Evolutionary conservation across 1,140 invertebrate genomes (phyloP), one percentile per base, ranked within the genome.

Genomic region (Drosophila santomea): DNA sequence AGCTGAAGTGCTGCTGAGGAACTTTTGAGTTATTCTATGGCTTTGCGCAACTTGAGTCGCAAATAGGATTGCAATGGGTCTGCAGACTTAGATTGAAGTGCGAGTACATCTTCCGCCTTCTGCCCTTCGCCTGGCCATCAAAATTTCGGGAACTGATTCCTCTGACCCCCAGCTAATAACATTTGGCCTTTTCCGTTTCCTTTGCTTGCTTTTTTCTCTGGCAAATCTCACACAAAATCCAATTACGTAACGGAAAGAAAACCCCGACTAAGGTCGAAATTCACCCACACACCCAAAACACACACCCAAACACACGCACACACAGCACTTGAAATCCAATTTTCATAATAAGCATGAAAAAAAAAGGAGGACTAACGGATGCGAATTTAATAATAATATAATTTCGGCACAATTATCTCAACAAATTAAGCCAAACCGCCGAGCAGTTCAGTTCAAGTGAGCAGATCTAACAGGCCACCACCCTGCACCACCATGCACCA

Each of bases 301-400:
- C 59, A 58, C 52, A 56, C 35, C 11, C 36, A 0, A 39, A 23
- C 50, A 56, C 59, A 58, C 52, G 59, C 58, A 47, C 48, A 44
- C 23, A 54, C 15, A 63, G 74, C 74, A 86, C 75, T 86, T 88
- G 63, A 89, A 88, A 88, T 88, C 84, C 77, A 88, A 89, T 88
- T 88, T 86, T 89, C 66, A 83, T 88, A 89, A 88, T 89, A 88
- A 82, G 75, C 71, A 67, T 51, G 57, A 69, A 68, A 64, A 55
- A 55, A 17, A 44, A 52, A 67, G 52, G 48, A 62, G 50, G 59
- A 50, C 68, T 72, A 83, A 75, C 80, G 76, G 73, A 64, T 83
- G 74, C 77, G 67, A 83, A 84, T 89, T 89, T 89, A 77, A 90
- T 89, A 89, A 84, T 88, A 89, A 86, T 89, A 88, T 80, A 89